A percentile compares a stretch with the other conserved stretches of the same genome.
phyloP scores from a whole-genome alignment of 2,113 vertebrate genomes.

The Halichoerus grypus region DNA sequence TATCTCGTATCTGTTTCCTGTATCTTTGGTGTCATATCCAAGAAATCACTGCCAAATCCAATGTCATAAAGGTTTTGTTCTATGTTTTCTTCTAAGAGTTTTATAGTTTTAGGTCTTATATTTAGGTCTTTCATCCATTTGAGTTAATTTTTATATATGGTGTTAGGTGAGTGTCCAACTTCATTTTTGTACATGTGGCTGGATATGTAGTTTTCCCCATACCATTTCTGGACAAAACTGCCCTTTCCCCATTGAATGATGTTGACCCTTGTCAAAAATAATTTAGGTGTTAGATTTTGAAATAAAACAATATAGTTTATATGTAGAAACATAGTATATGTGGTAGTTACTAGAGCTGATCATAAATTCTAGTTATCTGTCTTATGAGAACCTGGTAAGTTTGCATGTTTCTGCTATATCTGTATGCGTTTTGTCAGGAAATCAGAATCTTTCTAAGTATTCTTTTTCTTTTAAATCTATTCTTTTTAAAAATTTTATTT shows the following conservation, averaged over 20 bases:
- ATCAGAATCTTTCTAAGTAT: background rate
- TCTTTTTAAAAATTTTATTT: background rate
- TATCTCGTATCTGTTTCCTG: background rate
- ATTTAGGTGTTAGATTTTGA: background rate
- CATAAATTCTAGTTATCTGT: background rate
- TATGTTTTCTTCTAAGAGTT: background rate
- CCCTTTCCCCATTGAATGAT: background rate
- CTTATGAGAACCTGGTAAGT: background rate
- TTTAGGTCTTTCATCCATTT: background rate
- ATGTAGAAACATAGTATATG: background rate
- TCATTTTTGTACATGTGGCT: background rate
- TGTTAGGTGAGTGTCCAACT: background rate
- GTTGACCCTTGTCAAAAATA: background rate
- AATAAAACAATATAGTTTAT: background rate
- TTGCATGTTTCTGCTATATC: background rate
- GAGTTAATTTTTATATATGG: background rate
- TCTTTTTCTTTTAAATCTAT: background rate
- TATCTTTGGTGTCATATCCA: background rate
- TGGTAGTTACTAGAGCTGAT: background rate
- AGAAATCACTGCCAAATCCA: background rate
- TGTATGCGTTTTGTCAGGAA: background rate
- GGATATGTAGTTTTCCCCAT: background rate
- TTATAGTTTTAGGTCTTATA: background rate
- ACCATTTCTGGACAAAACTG: background rate
- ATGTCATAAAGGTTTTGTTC: background rate